Evolutionary conservation across 2,113 vertebrate genomes (phyloP).

Genomic region (Myodes glareolus): DNA sequence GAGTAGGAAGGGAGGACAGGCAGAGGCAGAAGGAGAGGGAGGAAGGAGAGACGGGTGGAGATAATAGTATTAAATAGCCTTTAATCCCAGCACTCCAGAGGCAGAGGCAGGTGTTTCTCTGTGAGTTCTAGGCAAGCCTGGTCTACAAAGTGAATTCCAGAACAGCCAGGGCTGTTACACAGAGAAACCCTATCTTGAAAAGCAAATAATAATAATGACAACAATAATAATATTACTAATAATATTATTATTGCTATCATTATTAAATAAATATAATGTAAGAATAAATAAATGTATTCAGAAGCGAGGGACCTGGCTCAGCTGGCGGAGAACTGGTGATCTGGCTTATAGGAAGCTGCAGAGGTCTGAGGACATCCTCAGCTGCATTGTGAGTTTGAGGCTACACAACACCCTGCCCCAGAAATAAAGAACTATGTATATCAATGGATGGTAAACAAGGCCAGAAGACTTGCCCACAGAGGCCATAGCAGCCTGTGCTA

Average conservation of each 20-base stretch:
- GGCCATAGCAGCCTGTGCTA: neutral
- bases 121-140: neutral
- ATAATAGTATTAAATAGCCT: neutral
- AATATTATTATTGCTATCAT: neutral
- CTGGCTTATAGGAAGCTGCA: neutral
- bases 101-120: neutral
- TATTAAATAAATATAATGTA: neutral
- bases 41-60: neutral
- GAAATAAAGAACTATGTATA: neutral
- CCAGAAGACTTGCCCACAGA: conserved; percentile 49
- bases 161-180: neutral
- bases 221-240: neutral
- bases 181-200: neutral
- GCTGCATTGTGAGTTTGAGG: neutral
- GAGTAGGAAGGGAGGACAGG: no score
- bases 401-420: neutral
- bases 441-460: no score
- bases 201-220: neutral
- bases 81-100: neutral
- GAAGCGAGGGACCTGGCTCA: neutral
- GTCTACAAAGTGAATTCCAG: neutral
- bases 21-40: neutral
- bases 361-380: neutral
- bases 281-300: neutral
- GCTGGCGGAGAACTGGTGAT: neutral